Evolutionary conservation across 2,113 vertebrate genomes (phyloP), one percentile per base, ranked within the genome.

Genomic region (Chlorocebus sabaeus): DNA sequence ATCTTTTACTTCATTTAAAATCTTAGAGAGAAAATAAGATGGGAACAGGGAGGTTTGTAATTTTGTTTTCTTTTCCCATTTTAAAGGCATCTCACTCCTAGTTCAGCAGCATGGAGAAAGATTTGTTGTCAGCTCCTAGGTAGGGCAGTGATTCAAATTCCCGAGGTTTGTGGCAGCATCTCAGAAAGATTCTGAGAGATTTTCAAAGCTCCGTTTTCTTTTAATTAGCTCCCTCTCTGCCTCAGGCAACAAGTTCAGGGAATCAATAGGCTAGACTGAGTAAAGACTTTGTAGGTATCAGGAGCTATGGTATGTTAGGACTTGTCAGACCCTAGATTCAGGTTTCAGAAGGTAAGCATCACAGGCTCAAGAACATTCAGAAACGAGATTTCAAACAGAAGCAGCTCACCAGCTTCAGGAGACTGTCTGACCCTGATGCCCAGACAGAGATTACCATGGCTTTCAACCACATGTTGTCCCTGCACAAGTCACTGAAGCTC

Each of bases 141-240:
- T 40, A 90, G 91, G 93, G 83, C 95, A 96, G 45, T 64, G 92
- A 95, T 96, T 98, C 97, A 97, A 98, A 97, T 96, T 98, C 95
- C 90, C 4, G 8, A 97, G 96, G 95, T 97, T 95, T 97, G 93
- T 92, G 85, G 97, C 88, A 95, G 89, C 38, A 67, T 96, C 97
- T 96, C 94, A 91, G 92, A 98, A 90, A 97, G 76, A 95, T 81
- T 94, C 85, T 80, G 17, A 27, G 90, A 96, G 96, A 93, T 91
- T 96, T 97, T 98, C 90, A 95, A 97, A 98, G 94, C 85, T 96
- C 95, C 50, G 43, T 93, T 98, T 98, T 98, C 96, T 96, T 98
- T 97, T 97, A 97, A 98, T 97, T 98, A 98, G 96, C 30, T 97
- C 92, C 43, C 80, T 94, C 81, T 95, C 83, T 96, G 97, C 98